phyloP scores from a whole-genome alignment of 2,888 invertebrate species.

The Drosophila trichaetosa region DNA sequence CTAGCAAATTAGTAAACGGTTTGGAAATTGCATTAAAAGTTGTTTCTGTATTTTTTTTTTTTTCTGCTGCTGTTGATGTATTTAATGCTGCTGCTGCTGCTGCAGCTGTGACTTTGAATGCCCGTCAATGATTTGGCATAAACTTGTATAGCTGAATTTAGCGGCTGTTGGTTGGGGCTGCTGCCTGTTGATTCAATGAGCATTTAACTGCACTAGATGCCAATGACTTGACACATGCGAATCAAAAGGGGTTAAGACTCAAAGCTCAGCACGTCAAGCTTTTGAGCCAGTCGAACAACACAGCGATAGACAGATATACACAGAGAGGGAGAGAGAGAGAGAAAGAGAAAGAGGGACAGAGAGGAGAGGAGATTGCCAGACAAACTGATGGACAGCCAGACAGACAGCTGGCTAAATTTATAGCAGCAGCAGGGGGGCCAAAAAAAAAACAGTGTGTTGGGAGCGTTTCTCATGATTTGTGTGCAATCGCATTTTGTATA shows the following conservation, averaged over 20 bases:
- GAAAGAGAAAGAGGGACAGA: background rate
- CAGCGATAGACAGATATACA: background rate
- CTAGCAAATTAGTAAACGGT: slow-evolving; percentile 65
- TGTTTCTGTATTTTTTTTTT: background rate
- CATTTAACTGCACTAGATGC: slow-evolving; percentile 80
- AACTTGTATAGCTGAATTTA: slow-evolving; percentile 42
- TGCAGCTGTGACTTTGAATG: slow-evolving; percentile 57
- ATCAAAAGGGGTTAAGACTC: slow-evolving; percentile 66
- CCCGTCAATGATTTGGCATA: slow-evolving; percentile 73
- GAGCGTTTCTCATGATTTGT: slow-evolving; percentile 66
- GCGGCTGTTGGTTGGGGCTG: slow-evolving; percentile 33
- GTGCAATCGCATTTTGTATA: slow-evolving; percentile 63
- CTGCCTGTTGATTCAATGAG: slow-evolving; percentile 65
- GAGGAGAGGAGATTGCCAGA: slow-evolving; percentile 17
- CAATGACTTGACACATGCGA: slow-evolving; percentile 81
- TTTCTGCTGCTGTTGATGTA: slow-evolving; percentile 1
- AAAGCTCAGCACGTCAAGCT: slow-evolving; percentile 58
- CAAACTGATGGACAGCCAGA: slow-evolving; percentile 37
- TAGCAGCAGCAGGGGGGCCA: slow-evolving; percentile 49
- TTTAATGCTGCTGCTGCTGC: slow-evolving; percentile 2
- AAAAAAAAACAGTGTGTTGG: slow-evolving; percentile 30
- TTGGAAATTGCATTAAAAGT: slow-evolving; percentile 63
- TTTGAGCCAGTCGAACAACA: slow-evolving; percentile 44
- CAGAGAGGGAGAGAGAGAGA: background rate
- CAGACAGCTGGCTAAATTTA: slow-evolving; percentile 47